Base-by-base conservation (phyloP, 1,140 invertebrate genomes). In the Ceratosolen solmsi region DNA sequence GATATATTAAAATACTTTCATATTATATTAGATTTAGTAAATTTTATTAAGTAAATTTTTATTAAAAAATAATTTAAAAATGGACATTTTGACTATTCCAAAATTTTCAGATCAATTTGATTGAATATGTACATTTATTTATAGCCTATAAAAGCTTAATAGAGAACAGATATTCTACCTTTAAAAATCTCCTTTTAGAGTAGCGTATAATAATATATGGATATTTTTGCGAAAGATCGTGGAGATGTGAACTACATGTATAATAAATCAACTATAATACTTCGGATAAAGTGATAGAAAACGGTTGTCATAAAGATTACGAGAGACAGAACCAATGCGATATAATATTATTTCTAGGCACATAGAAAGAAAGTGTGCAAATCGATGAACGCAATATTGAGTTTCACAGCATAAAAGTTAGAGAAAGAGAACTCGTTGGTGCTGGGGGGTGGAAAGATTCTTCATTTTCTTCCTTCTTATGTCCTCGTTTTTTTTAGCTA, bases 341-440 rank as follows among this genome's bases (percentile, higher is more conserved):
- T 79, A 58, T 75, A 68, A 68, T 74, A 51, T 80, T 74, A 68
- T 80, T 56, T 75, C 38, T 68, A 25, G 33, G 17, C 1, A 41
- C 5, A 51, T 58, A 51, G n/a, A 79, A 65, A 74, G 41, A 51
- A 56, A 79, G 65, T n/a, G 76, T 33, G 76, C 76, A 38, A 68
- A 80, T 80, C 79, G 79, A 80, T 80, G 71, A 80, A 80, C 73
- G 54, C 58, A 46, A 68, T 80, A 73, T 73, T 17, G 56, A 80
- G 79, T 72, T 74, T 74, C 58, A 73, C 20, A 2, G 49, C 51
- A 9, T 41, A 58, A 63, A 80, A 74, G 58, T 49, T 54, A 27
- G 27, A 80, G 54, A 80, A 73, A 49, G 36, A 20, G 30, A 38
- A 33, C 17, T 15, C 25, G 60, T n/a, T 22, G 33, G 27, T 7